These are phyloP conservation scores for Chamaea fasciata DNA, from an alignment of 2,113 vertebrate genomes.

Conservation along the genomic window DNA sequence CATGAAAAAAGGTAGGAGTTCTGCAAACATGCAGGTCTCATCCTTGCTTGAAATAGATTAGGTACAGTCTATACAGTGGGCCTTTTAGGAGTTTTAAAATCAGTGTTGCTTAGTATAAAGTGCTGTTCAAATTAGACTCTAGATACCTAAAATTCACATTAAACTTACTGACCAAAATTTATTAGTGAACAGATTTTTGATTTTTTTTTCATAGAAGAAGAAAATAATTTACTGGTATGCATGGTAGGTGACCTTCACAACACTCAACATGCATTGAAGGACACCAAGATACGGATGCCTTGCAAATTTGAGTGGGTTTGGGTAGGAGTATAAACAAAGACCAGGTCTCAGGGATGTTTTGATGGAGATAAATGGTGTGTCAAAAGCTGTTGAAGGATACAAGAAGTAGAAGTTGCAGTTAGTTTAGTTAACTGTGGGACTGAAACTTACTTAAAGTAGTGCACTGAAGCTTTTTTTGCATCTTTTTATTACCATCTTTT, in stretches of 20 bases:
- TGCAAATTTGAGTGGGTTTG: neutral
- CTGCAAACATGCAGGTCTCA: neutral
- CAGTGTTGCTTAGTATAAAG: neutral
- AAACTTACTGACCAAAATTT: neutral
- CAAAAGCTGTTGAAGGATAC: neutral
- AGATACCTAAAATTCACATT: neutral
- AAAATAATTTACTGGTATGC: neutral
- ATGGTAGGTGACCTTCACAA: neutral
- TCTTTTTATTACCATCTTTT: neutral
- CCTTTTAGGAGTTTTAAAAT: neutral
- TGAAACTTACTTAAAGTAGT: neutral
- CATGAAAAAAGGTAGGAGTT: conserved; percentile 92
- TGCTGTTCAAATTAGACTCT: neutral
- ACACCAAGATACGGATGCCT: neutral
- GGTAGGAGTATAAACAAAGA: neutral
- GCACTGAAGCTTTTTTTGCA: neutral
- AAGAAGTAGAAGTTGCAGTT: neutral
- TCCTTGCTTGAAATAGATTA: neutral
- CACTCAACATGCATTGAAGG: neutral
- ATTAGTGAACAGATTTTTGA: neutral
- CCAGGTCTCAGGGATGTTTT: neutral
- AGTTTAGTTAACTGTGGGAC: neutral
- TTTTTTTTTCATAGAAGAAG: neutral
- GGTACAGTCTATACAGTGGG: neutral
- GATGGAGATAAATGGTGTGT: neutral